These are phyloP conservation scores for Dallia pectoralis DNA, from an alignment of 2,797 vertebrate genomes.

Conservation along the genomic window DNA sequence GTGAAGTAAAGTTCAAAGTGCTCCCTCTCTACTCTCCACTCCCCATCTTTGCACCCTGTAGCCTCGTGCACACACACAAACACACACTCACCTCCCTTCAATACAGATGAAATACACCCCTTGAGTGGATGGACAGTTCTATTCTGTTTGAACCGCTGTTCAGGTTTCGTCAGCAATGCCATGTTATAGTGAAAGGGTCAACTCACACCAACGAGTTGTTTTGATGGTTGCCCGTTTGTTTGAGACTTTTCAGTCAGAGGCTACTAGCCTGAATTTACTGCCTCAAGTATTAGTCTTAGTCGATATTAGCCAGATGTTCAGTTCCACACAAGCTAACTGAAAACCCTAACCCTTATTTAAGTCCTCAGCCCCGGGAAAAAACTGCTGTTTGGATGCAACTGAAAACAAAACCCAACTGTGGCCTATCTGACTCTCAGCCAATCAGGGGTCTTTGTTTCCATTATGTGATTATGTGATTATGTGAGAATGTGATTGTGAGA, in stretches of 20 bases:
- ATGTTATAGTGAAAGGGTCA: background rate
- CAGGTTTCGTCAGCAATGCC: background rate
- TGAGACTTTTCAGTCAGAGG: background rate
- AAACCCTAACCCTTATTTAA: slow-evolving; percentile 8
- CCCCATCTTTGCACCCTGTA: background rate
- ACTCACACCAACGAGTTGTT: too few relatives aligned
- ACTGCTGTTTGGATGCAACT: slow-evolving; percentile 17
- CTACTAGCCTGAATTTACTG: too few relatives aligned
- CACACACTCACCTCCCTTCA: background rate
- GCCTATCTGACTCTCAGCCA: background rate
- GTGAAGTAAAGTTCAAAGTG: background rate
- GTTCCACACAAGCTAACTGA: background rate
- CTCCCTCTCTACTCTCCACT: background rate
- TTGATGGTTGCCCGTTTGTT: too few relatives aligned
- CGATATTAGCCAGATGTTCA: background rate
- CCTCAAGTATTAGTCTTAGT: background rate
- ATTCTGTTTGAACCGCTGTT: background rate
- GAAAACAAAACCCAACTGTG: slow-evolving; percentile 15
- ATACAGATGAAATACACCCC: background rate
- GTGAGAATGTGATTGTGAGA: too few relatives aligned
- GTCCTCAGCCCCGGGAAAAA: slow-evolving; percentile 36
- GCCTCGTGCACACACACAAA: background rate
- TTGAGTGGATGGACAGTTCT: background rate
- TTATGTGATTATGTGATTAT: too few relatives aligned
- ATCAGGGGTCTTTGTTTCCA: background rate